phyloP scores from a whole-genome alignment of 1,140 invertebrate species.

The Lasioglossum albipes region DNA sequence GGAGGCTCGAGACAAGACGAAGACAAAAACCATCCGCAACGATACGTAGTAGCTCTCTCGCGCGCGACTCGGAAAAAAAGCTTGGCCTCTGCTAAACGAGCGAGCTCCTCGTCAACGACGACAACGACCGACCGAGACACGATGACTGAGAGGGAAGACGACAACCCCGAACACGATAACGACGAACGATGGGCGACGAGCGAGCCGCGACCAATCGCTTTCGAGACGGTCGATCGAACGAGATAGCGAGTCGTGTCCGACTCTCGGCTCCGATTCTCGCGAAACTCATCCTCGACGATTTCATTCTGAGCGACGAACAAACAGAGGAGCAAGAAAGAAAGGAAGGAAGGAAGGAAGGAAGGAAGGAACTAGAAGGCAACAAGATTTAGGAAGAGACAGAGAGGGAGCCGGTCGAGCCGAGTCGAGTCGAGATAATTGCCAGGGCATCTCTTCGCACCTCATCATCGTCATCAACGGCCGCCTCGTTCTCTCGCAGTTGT shows the following conservation, averaged over 20 bases:
- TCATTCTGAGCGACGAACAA: background rate
- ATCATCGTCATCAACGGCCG: conserved; percentile 79
- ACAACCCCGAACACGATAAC: conserved; percentile 21
- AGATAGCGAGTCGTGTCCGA: background rate
- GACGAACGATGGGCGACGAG: conserved; percentile 17
- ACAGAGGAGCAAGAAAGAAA: too few species aligned
- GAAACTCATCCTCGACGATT: background rate
- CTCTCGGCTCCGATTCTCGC: background rate
- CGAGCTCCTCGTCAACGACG: conserved; percentile 44
- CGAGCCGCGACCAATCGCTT: conserved; percentile 58
- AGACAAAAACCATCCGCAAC: conserved; percentile 66
- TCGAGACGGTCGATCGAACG: conserved; percentile 26
- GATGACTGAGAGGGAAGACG: conserved; percentile 35
- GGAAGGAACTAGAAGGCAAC: conserved; percentile 63
- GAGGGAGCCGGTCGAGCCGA: conserved; percentile 61
- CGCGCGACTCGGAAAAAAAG: conserved; percentile 49
- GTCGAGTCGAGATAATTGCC: conserved; percentile 76
- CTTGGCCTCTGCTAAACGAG: conserved; percentile 57
- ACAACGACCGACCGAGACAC: conserved; percentile 31
- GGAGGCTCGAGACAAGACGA: conserved; percentile 39
- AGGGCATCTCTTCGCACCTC: conserved; percentile 80
- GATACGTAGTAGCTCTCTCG: conserved; percentile 54
- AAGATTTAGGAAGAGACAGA: conserved; percentile 28
- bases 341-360: background rate
- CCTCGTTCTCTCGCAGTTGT: conserved; percentile 74